A percentile compares a stretch with the other conserved stretches of the same genome.
Evolutionary conservation across 2,888 invertebrate species (phyloP).

Genomic region (Sylvicola cinctus): DNA sequence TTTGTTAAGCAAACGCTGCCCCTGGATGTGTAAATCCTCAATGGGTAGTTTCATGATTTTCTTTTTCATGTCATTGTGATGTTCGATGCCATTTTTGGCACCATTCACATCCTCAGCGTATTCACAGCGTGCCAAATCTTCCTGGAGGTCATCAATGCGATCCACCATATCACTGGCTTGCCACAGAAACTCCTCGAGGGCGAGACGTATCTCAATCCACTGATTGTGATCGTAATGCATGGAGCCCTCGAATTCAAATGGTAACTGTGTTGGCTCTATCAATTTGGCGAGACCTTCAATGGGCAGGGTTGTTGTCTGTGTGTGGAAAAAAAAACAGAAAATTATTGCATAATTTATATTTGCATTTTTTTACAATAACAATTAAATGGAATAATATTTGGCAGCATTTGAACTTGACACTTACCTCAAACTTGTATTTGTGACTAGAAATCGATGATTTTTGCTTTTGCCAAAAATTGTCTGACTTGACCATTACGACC

Average conservation of each 20-base stretch:
- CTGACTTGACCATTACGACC: constrained; percentile 94
- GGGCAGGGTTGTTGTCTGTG: constrained; percentile 88
- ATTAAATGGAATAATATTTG: too few relatives aligned
- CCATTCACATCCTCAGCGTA: constrained; percentile 88
- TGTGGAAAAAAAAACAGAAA: too few relatives aligned
- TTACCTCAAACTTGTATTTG: constrained; percentile 93
- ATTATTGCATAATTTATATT: constrained; percentile 9
- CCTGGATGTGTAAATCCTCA: constrained; percentile 80
- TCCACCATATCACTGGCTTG: constrained; percentile 85
- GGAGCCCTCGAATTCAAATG: constrained; percentile 82
- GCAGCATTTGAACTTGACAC: background rate
- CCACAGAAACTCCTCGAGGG: constrained; percentile 91
- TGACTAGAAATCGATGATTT: constrained; percentile 90
- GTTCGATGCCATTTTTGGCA: constrained; percentile 78
- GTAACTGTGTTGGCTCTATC: constrained; percentile 82
- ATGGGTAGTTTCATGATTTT: constrained; percentile 85
- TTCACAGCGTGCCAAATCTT: constrained; percentile 80
- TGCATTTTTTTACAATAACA: background rate
- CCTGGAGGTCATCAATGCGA: constrained; percentile 78
- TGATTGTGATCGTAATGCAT: constrained; percentile 89
- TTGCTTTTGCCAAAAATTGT: constrained; percentile 99
- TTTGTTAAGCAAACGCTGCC: constrained; percentile 36
- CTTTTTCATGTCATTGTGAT: constrained; percentile 85
- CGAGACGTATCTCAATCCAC: constrained; percentile 90
- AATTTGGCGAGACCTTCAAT: constrained; percentile 84